Conservation (phyloP, 2,797 vertebrate genomes). For the Melanotaenia pygmaea region DNA sequence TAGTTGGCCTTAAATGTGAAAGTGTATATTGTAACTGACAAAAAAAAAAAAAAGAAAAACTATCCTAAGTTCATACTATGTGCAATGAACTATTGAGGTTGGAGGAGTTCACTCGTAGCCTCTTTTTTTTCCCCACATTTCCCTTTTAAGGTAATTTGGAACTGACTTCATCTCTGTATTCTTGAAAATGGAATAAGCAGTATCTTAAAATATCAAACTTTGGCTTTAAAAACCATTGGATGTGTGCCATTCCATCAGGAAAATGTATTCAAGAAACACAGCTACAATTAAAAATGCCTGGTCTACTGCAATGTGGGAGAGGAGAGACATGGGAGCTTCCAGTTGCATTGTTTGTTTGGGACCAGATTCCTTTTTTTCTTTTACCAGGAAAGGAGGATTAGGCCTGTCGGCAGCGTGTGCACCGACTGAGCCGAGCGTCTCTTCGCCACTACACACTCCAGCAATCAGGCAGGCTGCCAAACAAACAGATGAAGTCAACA, state of each 20-base stretch:
- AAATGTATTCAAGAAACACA: slow-evolving; percentile 37
- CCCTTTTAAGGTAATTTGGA: not conserved
- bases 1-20: not conserved
- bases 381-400: slow-evolving; percentile 61
- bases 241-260: slow-evolving; percentile 5
- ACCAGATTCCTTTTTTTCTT: slow-evolving; percentile 21
- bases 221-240: not conserved
- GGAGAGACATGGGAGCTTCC: slow-evolving; percentile 27
- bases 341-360: slow-evolving; percentile 60
- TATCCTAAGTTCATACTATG: no score
- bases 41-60: no score
- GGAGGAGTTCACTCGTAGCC: no score
- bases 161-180: not conserved
- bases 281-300: slow-evolving; percentile 39
- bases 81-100: no score
- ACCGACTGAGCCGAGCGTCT: slow-evolving; percentile 55
- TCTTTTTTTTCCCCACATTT: not conserved
- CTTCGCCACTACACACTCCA: slow-evolving; percentile 73
- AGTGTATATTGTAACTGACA: not conserved
- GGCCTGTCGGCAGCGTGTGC: slow-evolving; percentile 51
- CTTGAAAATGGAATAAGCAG: not conserved
- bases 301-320: slow-evolving; percentile 28
- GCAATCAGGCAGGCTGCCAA: slow-evolving; percentile 84
- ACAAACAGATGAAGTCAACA: slow-evolving; percentile 86
- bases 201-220: not conserved